Evolutionary conservation across 2,888 invertebrate species (phyloP).

Genomic region (Laothoe populi): DNA sequence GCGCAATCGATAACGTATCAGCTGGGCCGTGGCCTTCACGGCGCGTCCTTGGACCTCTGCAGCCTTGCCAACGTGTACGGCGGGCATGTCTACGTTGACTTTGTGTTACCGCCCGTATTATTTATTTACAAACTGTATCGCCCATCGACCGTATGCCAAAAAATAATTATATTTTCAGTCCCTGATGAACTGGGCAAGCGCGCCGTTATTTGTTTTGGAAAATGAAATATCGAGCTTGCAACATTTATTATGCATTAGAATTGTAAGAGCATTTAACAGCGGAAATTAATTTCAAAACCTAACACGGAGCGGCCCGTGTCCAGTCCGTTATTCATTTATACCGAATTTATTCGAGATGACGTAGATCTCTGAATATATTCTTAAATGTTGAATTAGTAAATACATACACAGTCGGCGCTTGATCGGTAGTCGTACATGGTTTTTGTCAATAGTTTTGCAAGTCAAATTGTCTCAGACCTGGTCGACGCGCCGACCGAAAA

Average conservation of each 20-base stretch:
- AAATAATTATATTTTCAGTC: not conserved
- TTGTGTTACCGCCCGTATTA: not conserved
- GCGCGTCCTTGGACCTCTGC: conserved; percentile 19
- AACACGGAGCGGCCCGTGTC: conserved; percentile 9
- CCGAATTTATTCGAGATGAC: conserved; percentile 10
- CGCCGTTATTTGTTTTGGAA: not conserved
- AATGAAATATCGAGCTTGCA: too few species aligned
- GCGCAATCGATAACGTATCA: conserved; percentile 17
- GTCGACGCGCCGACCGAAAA: conserved; percentile 45
- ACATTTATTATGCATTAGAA: not conserved
- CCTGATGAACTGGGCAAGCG: not conserved
- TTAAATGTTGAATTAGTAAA: conserved; percentile 15
- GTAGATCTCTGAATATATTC: conserved; percentile 9
- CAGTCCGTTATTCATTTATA: conserved; percentile 11
- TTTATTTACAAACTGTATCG: conserved; percentile 28
- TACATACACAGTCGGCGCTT: not conserved
- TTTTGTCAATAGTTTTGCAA: conserved; percentile 56
- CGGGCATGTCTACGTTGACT: not conserved
- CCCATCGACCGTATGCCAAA: conserved; percentile 30
- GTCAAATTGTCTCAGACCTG: conserved; percentile 59
- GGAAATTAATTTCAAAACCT: not conserved
- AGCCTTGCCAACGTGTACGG: conserved; percentile 11
- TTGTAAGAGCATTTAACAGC: not conserved
- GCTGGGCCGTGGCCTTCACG: conserved; percentile 24
- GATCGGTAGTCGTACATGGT: not conserved